Conservation (phyloP, 2,797 vertebrate genomes). For the Mus spretus region DNA sequence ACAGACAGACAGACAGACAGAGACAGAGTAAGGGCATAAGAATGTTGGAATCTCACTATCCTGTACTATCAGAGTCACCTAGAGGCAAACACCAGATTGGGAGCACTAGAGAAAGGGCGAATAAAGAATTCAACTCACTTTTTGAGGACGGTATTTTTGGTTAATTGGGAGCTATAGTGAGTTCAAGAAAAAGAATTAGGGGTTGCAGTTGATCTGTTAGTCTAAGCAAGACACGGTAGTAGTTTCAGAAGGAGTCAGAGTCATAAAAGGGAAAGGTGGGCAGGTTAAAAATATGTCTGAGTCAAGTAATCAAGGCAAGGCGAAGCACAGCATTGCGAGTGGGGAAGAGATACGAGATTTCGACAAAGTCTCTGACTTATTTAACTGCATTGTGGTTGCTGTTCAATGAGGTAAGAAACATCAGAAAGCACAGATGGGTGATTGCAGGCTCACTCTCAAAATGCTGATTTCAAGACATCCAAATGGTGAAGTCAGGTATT, state of each 20-base stretch:
- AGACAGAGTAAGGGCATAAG: too few relatives aligned
- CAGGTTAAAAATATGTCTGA: neutral
- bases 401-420: neutral
- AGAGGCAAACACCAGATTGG: neutral
- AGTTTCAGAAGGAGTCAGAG: neutral
- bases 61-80: neutral
- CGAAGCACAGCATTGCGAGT: neutral
- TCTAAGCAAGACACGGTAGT: neutral
- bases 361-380: neutral
- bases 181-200: neutral
- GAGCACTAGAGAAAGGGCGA: neutral
- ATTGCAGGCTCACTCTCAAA: neutral
- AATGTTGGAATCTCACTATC: neutral
- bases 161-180: neutral
- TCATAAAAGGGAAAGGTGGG: neutral
- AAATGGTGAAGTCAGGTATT: neutral
- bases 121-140: neutral
- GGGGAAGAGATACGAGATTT: too few relatives aligned
- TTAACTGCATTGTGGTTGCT: neutral
- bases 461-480: neutral
- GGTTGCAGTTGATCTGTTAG: neutral
- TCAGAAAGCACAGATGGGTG: neutral
- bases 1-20: too few relatives aligned
- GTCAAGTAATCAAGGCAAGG: neutral
- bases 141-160: conserved; percentile 5